phyloP scores from a whole-genome alignment of 2,797 vertebrate genomes.

The Malacoctenus gilli region DNA sequence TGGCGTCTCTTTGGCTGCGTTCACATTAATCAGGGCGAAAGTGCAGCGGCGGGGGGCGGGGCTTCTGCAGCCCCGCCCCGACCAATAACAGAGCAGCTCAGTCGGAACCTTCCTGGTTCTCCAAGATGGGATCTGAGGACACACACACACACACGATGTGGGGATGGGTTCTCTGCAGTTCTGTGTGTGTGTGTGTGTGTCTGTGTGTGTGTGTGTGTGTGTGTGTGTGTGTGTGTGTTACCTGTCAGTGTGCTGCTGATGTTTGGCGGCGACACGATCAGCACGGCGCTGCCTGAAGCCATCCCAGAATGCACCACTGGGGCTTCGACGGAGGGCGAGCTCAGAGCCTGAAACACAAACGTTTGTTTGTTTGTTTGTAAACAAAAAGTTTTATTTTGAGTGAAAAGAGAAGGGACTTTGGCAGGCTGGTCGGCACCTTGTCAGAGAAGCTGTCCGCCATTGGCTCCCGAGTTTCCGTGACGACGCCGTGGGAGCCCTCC shows the following conservation, averaged over 20 bases:
- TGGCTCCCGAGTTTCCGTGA: slow-evolving; percentile 74
- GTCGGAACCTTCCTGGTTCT: slow-evolving; percentile 92
- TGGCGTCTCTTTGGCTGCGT: no score
- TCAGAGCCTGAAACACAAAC: slow-evolving; percentile 76
- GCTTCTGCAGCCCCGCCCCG: background rate
- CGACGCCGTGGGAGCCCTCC: slow-evolving; percentile 44
- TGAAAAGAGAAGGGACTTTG: background rate
- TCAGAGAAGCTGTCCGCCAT: slow-evolving; percentile 80
- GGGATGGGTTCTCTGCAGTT: no score
- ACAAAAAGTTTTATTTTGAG: no score
- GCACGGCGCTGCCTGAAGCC: slow-evolving; percentile 81
- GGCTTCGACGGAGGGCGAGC: slow-evolving; percentile 79
- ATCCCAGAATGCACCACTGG: slow-evolving; percentile 84
- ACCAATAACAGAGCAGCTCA: slow-evolving; percentile 58
- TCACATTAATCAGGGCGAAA: no score
- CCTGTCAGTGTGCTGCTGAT: slow-evolving; percentile 87
- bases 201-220: slow-evolving; percentile 75
- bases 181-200: no score
- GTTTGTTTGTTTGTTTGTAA: no score
- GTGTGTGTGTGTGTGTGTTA: slow-evolving; percentile 27
- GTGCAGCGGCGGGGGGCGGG: no score
- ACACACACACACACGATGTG: no score
- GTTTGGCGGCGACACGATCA: slow-evolving; percentile 90
- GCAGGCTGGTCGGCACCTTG: slow-evolving; percentile 76
- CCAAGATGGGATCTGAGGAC: slow-evolving; percentile 93